Evolutionary conservation across 1,140 invertebrate species (phyloP).

Genomic region (Camponotus pennsylvanicus): DNA sequence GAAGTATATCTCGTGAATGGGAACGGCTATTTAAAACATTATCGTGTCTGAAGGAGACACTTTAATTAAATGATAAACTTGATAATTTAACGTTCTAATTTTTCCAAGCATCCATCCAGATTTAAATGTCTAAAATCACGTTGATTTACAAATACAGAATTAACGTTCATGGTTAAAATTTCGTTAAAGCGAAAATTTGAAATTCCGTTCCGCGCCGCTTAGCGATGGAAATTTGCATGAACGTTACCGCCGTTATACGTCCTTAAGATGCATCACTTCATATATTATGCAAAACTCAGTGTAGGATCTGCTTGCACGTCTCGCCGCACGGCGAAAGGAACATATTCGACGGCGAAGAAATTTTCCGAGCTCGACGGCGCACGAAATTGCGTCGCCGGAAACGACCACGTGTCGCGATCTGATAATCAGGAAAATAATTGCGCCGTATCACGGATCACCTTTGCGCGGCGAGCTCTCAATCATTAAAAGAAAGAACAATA

Average conservation of each 20-base stretch:
- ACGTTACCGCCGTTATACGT: constrained; percentile 58
- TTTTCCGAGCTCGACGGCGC: constrained; percentile 65
- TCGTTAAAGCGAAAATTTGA: constrained; percentile 60
- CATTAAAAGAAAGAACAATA: not conserved
- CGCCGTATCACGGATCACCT: constrained; percentile 25
- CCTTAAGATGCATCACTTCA: constrained; percentile 59
- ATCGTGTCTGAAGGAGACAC: not conserved
- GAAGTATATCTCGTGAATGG: not conserved
- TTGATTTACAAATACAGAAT: constrained; percentile 42
- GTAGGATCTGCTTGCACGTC: constrained; percentile 34
- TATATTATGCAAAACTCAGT: constrained; percentile 46
- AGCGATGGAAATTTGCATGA: constrained; percentile 62
- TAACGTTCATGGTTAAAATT: constrained; percentile 52
- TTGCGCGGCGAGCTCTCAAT: not conserved
- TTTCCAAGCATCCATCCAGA: not conserved
- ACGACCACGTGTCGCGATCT: constrained; percentile 26
- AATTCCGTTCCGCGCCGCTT: constrained; percentile 50
- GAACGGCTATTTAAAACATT: constrained; percentile 2
- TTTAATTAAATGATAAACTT: constrained; percentile 20
- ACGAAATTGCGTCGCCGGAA: constrained; percentile 67
- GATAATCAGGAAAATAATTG: constrained; percentile 55
- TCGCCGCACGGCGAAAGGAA: constrained; percentile 25
- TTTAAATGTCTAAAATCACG: constrained; percentile 40
- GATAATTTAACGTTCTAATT: constrained; percentile 31
- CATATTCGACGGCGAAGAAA: constrained; percentile 61